A percentile compares a stretch with the other conserved stretches of the same genome.
phyloP scores from a whole-genome alignment of 2,888 invertebrate species.

The Spisula subtruncata region DNA sequence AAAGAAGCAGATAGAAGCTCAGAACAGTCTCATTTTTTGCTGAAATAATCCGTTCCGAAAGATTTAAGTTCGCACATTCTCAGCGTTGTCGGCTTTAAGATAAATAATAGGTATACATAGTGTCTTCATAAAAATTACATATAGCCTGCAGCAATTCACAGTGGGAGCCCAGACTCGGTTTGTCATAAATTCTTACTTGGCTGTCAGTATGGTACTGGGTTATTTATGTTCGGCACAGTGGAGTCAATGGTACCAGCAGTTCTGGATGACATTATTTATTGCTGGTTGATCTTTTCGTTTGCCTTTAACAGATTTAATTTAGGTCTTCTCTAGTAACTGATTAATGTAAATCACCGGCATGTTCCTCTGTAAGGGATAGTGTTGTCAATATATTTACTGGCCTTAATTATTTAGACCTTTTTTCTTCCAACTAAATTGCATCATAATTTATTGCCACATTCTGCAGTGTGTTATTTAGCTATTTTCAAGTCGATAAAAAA shows the following conservation, averaged over 20 bases:
- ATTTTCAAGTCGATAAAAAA: conserved; percentile 3
- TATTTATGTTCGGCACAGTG: background rate
- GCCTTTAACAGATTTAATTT: conserved; percentile 17
- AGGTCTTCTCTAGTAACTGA: background rate
- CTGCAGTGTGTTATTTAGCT: background rate
- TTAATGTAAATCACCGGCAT: background rate
- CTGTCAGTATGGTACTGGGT: background rate
- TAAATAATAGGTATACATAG: background rate
- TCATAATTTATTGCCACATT: background rate
- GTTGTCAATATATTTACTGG: conserved; percentile 12
- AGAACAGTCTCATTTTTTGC: background rate
- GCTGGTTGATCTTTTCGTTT: background rate
- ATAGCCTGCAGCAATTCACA: background rate
- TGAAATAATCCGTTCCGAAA: background rate
- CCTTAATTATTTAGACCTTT: conserved; percentile 9
- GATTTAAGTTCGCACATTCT: no score
- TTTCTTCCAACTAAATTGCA: background rate
- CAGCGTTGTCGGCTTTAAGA: background rate
- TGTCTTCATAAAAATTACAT: background rate
- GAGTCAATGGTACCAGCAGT: conserved; percentile 5
- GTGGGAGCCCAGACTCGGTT: background rate
- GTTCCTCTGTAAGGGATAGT: background rate
- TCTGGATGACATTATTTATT: conserved; percentile 9
- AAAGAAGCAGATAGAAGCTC: no score
- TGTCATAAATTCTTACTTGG: background rate